Percentiles rank a stretch among this genome's conserved stretches.
Evolutionary conservation across 2,797 vertebrate genomes (phyloP).

Genomic region (Molossus molossus): DNA sequence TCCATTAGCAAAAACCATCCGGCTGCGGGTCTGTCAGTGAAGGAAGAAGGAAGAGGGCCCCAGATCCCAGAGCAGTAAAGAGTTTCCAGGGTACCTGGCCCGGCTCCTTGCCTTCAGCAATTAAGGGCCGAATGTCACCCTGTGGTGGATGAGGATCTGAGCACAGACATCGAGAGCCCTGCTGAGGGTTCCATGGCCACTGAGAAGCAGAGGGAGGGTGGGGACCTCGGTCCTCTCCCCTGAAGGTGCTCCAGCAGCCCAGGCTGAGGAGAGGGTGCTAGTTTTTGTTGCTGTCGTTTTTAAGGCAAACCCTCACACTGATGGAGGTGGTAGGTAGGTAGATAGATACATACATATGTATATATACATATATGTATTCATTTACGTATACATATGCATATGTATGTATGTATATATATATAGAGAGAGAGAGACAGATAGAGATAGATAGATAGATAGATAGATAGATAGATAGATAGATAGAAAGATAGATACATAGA

Average conservation of each 20-base stretch:
- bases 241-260: background rate
- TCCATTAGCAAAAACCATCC: background rate
- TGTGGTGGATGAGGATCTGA: background rate
- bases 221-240: background rate
- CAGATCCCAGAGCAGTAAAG: background rate
- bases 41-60: background rate
- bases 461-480: background rate
- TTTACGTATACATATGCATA: too few relatives aligned
- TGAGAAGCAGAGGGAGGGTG: background rate
- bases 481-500: background rate
- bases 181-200: background rate
- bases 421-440: background rate
- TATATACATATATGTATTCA: too few relatives aligned
- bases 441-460: too few relatives aligned
- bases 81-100: background rate
- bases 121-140: background rate
- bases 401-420: too few relatives aligned
- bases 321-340: background rate
- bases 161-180: background rate
- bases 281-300: background rate
- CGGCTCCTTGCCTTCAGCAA: background rate
- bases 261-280: fast-evolving
- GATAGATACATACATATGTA: background rate
- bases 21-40: background rate
- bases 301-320: background rate